Conservation (phyloP, 2,888 invertebrate species). For the Rhagium mordax region DNA sequence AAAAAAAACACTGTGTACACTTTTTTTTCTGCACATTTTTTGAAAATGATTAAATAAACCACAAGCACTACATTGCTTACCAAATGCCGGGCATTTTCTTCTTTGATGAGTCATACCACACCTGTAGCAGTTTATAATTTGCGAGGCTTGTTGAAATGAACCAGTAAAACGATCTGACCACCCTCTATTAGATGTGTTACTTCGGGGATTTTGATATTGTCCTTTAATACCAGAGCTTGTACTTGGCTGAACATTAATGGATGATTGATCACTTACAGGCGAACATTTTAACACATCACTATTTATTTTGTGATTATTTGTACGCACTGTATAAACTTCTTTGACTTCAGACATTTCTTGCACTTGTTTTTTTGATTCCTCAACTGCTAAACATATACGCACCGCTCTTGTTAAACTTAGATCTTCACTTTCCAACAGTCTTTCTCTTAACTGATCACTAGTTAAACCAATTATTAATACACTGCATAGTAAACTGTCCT, state of each 20-base stretch:
- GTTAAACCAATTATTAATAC: too few species aligned
- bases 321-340: too few species aligned
- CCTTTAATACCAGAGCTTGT: too few species aligned
- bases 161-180: background rate
- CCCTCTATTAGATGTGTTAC: too few species aligned
- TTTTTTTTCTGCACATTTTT: constrained; percentile 14
- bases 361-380: background rate
- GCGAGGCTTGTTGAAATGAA: background rate
- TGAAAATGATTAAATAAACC: background rate
- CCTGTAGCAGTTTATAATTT: background rate
- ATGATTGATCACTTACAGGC: too few species aligned
- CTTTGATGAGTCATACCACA: background rate
- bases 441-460: too few species aligned
- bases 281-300: too few species aligned
- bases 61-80: constrained; percentile 11
- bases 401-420: constrained; percentile 8
- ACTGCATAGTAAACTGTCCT: constrained; percentile 15
- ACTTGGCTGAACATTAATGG: too few species aligned
- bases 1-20: background rate
- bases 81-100: background rate
- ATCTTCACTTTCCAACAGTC: too few species aligned
- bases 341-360: background rate
- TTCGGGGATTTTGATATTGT: too few species aligned
- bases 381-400: constrained; percentile 1
- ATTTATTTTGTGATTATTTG: too few species aligned